Percentiles rank a stretch among this genome's conserved stretches.
Conservation (phyloP, 2,113 vertebrate species). For the Tautogolabrus adspersus region DNA sequence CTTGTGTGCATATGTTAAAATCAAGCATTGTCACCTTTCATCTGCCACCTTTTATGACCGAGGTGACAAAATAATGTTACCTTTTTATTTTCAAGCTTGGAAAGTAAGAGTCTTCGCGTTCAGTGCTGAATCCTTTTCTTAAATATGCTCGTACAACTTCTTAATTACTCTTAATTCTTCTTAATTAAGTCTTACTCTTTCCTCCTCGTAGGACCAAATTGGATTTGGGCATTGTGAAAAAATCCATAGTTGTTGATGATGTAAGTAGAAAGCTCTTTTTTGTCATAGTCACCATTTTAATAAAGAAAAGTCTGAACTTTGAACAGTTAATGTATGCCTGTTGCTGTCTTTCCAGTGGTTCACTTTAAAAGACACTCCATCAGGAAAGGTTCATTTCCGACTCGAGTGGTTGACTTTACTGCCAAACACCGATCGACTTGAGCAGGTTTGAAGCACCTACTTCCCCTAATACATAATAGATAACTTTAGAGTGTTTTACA, state of each 20-base stretch:
- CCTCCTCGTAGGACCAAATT: conserved; percentile 85
- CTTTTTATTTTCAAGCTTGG: neutral
- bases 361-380: conserved; percentile 85
- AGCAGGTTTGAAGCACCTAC: conserved; percentile 81
- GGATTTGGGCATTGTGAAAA: conserved; percentile 91
- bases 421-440: conserved; percentile 82
- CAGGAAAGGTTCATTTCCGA: conserved; percentile 87
- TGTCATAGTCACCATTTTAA: neutral
- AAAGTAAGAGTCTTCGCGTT: neutral
- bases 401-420: conserved; percentile 90
- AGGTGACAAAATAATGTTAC: neutral
- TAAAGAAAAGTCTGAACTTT: neutral
- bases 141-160: neutral
- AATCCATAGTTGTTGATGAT: conserved; percentile 87
- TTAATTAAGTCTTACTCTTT: neutral
- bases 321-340: neutral
- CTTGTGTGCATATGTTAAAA: conserved; percentile 12
- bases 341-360: conserved; percentile 85
- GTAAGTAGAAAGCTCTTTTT: conserved; percentile 74
- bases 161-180: neutral
- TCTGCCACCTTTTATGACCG: conserved; percentile 18
- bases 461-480: neutral
- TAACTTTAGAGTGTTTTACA: too few relatives aligned
- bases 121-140: neutral
- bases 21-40: conserved; percentile 45